Evolutionary conservation across 2,888 invertebrate species (phyloP), one percentile per base, ranked within the genome.

Genomic region (Tanypteryx hageni): DNA sequence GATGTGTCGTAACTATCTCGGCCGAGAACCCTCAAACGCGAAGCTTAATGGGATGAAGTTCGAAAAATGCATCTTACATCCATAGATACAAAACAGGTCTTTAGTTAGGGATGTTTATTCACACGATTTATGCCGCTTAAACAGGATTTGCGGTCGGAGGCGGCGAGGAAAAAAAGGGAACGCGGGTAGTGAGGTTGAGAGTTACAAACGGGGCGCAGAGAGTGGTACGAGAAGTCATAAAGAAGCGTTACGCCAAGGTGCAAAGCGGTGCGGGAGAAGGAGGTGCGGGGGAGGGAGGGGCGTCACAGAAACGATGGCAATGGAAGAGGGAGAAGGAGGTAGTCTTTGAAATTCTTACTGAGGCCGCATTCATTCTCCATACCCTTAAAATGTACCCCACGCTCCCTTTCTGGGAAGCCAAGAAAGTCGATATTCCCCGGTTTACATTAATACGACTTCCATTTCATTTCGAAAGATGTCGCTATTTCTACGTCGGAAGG

Each of bases 401-500:
- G 76, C 27, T 76, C 27, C 76, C 27, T 76, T 27, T 27, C 76
- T 76, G 11, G 22, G 76, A 76, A 76, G 76, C 76, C 76, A 27
- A 76, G 27, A 22, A 10, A 44, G 44, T 44, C 44, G 22, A 27
- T 4, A n/a, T 22, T 68, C 68, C n/a, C 4, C 22, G 3, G 76
- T 27, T 11, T 4, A 27, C 76, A 76, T 76, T 76, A 10, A 13
- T 76, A 76, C 22, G 76, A 76, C 76, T 76, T 76, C 76, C 22
- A 76, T 27, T 76, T 76, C 76, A 76, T 76, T 76, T 27, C 76
- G 13, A 76, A 27, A 76, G 76, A 76, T 76, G 10, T 76, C 76
- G 76, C 27, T 76, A 27, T 76, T 13, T 27, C 76, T 27, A 2
- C 11, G 76, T 10, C 27, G 76, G 76, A 76, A 76, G 10, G 22